Base-by-base conservation (phyloP, 2,888 invertebrate genomes). In the Chironomus riparius region DNA sequence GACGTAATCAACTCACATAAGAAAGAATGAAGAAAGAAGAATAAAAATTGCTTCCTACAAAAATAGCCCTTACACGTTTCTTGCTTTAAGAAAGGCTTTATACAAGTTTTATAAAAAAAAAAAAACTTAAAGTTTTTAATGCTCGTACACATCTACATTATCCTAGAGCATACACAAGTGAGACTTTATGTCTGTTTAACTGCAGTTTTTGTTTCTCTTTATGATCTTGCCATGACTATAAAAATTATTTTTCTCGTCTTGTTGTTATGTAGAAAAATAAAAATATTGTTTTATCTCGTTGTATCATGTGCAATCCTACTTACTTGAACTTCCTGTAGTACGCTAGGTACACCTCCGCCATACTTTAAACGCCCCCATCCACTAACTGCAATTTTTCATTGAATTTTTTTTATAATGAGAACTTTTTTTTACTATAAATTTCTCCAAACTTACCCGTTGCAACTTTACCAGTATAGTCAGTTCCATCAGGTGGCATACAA, bases 301-400 rank as follows among this genome's bases (percentile, higher is more conserved):
- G 47, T 6, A 22, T 38, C 38, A 38, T 38, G 38, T 38, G 2
- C 38, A 38, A 38, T 21, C 15, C 28, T 65, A 78, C 78, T 77
- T 79, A 88, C 89, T 87, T 92, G 91, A 1, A 96, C 96, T 86
- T 95, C 94, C 83, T 96, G 95, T 38, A 96, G 85, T 2, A 94
- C 90, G 4, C 93, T 92, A 0, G 96, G 96, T 2, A 96, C 94
- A 12, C 93, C 93, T 13, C 96, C 96, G 10, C 93, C 93, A 81
- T 95, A 95, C 83, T 93, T 94, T 61, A 95, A 87, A 15, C 95
- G 88, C 0, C 96, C 96, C 95, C 95, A 96, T 1, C 96, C 56
- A 38, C 38, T 38, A 38, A 38, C 38, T 38, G 38, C 38, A 38
- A 38, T 38, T 10, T 38, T 38, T 38, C 28, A 28, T 28, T 28